Base-by-base conservation (phyloP, 1,140 invertebrate genomes). In the Lordiphosa stackelbergi region DNA sequence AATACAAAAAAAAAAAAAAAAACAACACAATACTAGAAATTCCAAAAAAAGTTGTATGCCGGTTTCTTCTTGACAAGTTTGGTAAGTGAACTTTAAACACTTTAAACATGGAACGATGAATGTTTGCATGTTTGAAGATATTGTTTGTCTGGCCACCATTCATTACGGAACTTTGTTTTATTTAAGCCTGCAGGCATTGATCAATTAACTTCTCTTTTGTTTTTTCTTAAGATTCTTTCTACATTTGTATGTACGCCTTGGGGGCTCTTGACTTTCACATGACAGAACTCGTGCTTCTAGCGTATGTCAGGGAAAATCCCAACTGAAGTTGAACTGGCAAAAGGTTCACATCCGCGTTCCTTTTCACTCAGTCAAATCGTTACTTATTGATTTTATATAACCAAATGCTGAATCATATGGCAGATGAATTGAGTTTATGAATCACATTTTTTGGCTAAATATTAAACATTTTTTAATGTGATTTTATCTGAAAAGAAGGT, bases 51-150 rank as follows among this genome's bases (percentile, higher is more conserved):
- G 63, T 71, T 74, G 35, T 46, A 68, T 74, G 75, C 75, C 54
- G 66, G 52, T 66, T 74, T 74, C 54, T 42, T 59, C 41, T 53
- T 66, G 69, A 79, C 75, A 81, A 81, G 70, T 81, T 74, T 79
- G 70, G 75, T 79, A 79, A 79, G 74, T 79, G 41, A 68, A 71
- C 47, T 71, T 69, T 66, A 66, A 42, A 38, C 34, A 71, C 47
- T 71, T 69, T 66, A 66, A 42, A 38, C 34, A 13, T 11, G 31
- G 10, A 40, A 43, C 43, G 52, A 72, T 55, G 11, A 37, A 66
- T 72, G 37, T 6, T 3, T n/a, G 37, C 48, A n/a, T 35, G 37
- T 47, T 63, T 11, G 11, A 0, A 8, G 7, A 31, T 31, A 8
- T 31, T 11, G 31, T 55, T 11, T 19, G 19, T 37, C 66, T 72